These are phyloP conservation scores for Drosophila helvetica DNA, from an alignment of 2,888 invertebrate genomes.

Conservation along the genomic window DNA sequence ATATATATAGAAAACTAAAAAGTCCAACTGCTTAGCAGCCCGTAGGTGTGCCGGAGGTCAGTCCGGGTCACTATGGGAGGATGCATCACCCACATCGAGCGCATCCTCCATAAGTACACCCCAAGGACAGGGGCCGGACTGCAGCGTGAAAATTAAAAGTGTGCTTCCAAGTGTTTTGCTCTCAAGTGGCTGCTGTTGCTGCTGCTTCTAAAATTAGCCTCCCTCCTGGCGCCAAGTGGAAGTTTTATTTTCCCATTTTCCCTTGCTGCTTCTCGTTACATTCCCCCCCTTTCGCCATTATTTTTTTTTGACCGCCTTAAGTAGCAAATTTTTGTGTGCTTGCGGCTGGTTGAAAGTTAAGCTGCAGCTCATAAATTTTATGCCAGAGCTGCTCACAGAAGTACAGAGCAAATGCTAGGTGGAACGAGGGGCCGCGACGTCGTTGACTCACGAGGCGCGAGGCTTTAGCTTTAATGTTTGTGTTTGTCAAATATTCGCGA, in stretches of 20 bases:
- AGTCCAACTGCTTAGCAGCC: slow-evolving; percentile 8
- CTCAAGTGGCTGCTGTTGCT: slow-evolving; percentile 45
- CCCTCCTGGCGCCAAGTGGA: slow-evolving; percentile 23
- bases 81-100: background rate
- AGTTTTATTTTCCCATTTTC: slow-evolving; percentile 32
- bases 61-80: slow-evolving; percentile 9
- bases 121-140: slow-evolving; percentile 12
- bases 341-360: slow-evolving; percentile 38
- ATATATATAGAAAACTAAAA: background rate
- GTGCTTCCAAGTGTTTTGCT: slow-evolving; percentile 39
- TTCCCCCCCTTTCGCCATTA: background rate
- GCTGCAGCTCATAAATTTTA: slow-evolving; percentile 63
- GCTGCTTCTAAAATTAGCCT: slow-evolving; percentile 51
- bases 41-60: slow-evolving; percentile 6
- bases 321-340: slow-evolving; percentile 33
- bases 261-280: background rate
- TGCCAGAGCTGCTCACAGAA: slow-evolving; percentile 25
- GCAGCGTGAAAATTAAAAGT: slow-evolving; percentile 39
- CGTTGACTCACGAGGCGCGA: slow-evolving; percentile 36
- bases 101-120: slow-evolving; percentile 19
- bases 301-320: slow-evolving; percentile 20
- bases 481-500: slow-evolving; percentile 46
- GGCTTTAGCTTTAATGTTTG: slow-evolving; percentile 52
- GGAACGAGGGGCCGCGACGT: slow-evolving; percentile 46
- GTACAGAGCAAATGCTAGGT: background rate